A percentile compares a stretch with the other conserved stretches of the same genome.
phyloP scores from a whole-genome alignment of 2,797 vertebrate species.

The Chiloscyllium punctatum region DNA sequence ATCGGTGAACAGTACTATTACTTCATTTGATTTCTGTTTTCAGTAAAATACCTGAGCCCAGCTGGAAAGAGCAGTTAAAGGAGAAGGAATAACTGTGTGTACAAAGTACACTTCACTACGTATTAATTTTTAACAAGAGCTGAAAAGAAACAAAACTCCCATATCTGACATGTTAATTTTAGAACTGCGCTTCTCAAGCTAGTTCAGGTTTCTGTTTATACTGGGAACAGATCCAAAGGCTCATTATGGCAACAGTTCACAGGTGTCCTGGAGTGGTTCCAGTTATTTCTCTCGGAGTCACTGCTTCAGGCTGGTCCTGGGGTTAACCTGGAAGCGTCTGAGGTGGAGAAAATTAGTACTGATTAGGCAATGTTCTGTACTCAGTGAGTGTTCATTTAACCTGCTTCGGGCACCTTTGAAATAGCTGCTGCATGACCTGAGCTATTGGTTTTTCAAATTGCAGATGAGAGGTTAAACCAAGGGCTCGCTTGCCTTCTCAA shows the following conservation, averaged over 20 bases:
- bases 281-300: not conserved
- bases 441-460: not conserved
- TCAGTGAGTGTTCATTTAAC: not conserved
- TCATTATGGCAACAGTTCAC: not conserved
- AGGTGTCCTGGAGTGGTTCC: conserved; percentile 18
- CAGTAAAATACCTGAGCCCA: not conserved
- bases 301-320: not conserved
- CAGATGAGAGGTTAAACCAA: not conserved
- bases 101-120: not conserved
- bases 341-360: not conserved
- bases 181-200: not conserved
- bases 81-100: not conserved
- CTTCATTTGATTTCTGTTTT: conserved; percentile 19
- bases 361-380: not conserved
- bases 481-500: not conserved
- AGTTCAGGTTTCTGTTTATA: conserved; percentile 1
- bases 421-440: not conserved
- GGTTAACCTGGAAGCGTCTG: conserved; percentile 8
- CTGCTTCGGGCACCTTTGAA: not conserved
- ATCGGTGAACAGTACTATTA: not conserved
- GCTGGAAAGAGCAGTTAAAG: not conserved
- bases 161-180: not conserved
- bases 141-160: not conserved
- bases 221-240: conserved; percentile 17
- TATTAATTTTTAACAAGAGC: conserved; percentile 5